A percentile compares a stretch with the other conserved stretches of the same genome.
Conservation (phyloP, 1,140 invertebrate genomes). For the Ceratosolen fusciceps region DNA sequence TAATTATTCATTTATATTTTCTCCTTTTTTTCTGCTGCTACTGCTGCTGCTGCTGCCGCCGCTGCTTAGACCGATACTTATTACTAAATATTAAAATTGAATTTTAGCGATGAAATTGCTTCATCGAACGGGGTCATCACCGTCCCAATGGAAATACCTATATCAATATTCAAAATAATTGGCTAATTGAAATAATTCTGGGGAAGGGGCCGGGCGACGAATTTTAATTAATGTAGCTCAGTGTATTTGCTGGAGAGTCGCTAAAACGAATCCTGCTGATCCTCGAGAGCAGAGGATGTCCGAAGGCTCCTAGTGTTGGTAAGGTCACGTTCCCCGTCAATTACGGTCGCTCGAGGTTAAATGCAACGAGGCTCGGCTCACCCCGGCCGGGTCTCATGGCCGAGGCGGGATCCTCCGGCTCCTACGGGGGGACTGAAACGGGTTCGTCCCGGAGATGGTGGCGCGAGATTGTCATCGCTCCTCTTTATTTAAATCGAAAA, state of each 20-base stretch:
- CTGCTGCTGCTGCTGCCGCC: too few relatives aligned
- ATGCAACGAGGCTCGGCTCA: not conserved
- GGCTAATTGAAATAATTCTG: constrained; percentile 27
- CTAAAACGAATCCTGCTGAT: too few relatives aligned
- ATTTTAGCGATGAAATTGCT: not conserved
- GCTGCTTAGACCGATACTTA: not conserved
- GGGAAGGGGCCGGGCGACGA: not conserved
- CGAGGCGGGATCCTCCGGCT: not conserved
- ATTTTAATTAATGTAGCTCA: constrained; percentile 48
- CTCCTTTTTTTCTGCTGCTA: too few relatives aligned
- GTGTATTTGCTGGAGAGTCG: too few relatives aligned
- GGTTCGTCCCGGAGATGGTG: constrained; percentile 40
- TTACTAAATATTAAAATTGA: too few relatives aligned
- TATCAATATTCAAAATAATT: not conserved
- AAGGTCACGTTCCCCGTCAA: not conserved
- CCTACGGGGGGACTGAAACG: constrained; percentile 32
- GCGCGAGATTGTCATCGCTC: constrained; percentile 62
- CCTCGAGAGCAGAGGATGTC: too few relatives aligned
- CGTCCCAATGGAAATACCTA: not conserved
- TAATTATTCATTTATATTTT: too few relatives aligned
- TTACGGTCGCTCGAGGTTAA: constrained; percentile 18
- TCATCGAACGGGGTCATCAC: not conserved
- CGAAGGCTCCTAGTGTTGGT: too few relatives aligned
- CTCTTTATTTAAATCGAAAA: constrained; percentile 67
- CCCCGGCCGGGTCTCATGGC: not conserved